Percentiles rank a stretch among this genome's conserved stretches.
Conservation (phyloP, 2,113 vertebrate species). For the Tachycineta bicolor region DNA sequence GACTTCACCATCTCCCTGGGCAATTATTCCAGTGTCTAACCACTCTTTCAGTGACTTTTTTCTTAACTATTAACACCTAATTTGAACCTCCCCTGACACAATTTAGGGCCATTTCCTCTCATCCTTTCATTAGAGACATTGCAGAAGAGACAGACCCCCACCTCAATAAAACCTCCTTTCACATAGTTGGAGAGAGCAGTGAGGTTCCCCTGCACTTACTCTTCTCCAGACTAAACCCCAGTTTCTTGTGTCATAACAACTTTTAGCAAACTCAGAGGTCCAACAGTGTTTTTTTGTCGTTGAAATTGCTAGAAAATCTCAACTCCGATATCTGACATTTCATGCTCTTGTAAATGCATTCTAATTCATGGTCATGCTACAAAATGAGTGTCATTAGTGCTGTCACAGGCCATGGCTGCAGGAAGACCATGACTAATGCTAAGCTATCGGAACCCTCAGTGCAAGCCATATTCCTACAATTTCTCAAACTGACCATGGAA, state of each 20-base stretch:
- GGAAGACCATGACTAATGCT: slow-evolving; percentile 90
- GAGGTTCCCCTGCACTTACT: background rate
- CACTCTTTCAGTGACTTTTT: background rate
- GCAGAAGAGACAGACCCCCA: background rate
- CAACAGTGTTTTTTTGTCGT: slow-evolving; percentile 10
- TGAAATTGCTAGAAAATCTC: slow-evolving; percentile 66
- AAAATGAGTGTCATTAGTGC: slow-evolving; percentile 93
- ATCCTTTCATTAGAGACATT: background rate
- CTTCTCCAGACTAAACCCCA: too few species aligned
- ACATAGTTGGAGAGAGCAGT: background rate
- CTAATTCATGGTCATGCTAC: slow-evolving; percentile 82
- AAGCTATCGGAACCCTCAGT: slow-evolving; percentile 80
- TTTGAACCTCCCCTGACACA: background rate
- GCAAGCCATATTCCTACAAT: slow-evolving; percentile 86
- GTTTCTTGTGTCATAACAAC: background rate
- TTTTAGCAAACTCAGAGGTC: slow-evolving; percentile 47
- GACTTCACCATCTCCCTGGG: background rate
- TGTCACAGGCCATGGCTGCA: slow-evolving; percentile 82
- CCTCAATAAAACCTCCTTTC: background rate
- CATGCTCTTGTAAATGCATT: slow-evolving; percentile 82
- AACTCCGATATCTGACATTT: slow-evolving; percentile 80
- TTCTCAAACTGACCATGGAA: slow-evolving; percentile 94
- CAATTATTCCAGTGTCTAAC: background rate
- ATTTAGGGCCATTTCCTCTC: background rate
- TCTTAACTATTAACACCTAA: background rate